These are phyloP conservation scores for Octopus bimaculoides DNA, from an alignment of 1,140 invertebrate species.

Conservation along the genomic window DNA sequence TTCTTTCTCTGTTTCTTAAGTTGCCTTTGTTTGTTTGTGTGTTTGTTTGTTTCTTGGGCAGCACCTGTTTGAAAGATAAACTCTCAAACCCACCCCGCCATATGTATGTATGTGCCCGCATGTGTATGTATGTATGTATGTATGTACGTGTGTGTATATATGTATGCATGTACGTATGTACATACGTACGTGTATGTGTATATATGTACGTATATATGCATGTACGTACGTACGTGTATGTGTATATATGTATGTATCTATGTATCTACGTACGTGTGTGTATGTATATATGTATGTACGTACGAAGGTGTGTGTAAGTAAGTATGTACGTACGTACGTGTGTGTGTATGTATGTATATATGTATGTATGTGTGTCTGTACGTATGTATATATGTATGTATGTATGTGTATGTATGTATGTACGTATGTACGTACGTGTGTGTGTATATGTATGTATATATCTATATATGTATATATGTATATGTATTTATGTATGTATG, in stretches of 20 bases:
- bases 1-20: not conserved
- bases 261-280: too few species aligned
- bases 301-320: too few species aligned
- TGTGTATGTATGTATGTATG: not conserved
- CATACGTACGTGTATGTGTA: not conserved
- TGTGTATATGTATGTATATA: too few species aligned
- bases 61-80: not conserved
- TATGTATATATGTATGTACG: too few species aligned
- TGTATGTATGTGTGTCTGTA: not conserved
- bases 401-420: too few species aligned
- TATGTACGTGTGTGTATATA: not conserved
- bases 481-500: too few species aligned
- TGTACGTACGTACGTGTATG: not conserved
- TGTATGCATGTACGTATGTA: not conserved
- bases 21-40: not conserved
- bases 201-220: not conserved
- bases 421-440: too few species aligned
- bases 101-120: not conserved
- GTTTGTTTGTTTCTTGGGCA: not conserved
- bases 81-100: not conserved
- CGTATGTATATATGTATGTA: not conserved
- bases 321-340: too few species aligned
- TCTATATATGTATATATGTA: too few species aligned
- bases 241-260: not conserved
- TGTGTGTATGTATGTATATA: not conserved